Base-by-base conservation (phyloP, 2,888 invertebrate species). In the Lamellibrachia satsuma region DNA sequence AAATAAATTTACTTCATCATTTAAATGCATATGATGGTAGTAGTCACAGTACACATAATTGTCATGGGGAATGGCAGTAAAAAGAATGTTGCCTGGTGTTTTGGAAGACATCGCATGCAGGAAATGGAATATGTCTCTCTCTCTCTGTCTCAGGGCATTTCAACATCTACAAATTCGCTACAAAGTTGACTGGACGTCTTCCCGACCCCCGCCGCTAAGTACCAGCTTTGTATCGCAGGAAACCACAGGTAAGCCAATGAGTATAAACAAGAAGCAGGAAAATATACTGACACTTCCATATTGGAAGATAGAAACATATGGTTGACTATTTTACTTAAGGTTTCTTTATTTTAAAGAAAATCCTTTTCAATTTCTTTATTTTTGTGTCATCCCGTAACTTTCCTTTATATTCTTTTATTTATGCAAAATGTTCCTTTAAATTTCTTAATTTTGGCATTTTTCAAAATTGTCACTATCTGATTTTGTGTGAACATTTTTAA, bases 121-220 rank as follows among this genome's bases (percentile, higher is more conserved):
- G 22, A 75, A 75, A n/a, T 75, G 75, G 22, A 6, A 15, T 75
- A 75, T 75, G 22, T 75, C 22, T 75, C 15, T 90, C 91, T 90
- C 27, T 91, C 92, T 3, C 93, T 96, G 96, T 91, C 92, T 6
- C 93, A 96, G 96, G 96, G 98, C 98, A 3, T 97, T 99, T 93
- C 98, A 99, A 97, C 98, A 98, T 95, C 98, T 98, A 94, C 97
- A 97, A 94, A 98, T 98, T 91, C 97, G 97, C 6, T 97, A 95
- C 94, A 95, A 95, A 57, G 96, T 96, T 3, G 95, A 95, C 92
- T 95, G 95, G 1, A 95, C 95, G 8, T 94, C 94, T 0, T 95
- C 95, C 7, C 94, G 94, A 51, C 93, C 94, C 60, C 93, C 95
- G 52, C 94, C 95, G 52, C 94, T 94, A 6, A 95, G 95, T 27